Percentiles rank a stretch among this genome's conserved stretches.
phyloP scores from a whole-genome alignment of 2,888 invertebrate genomes.

The Lepidochrysops patricia region DNA sequence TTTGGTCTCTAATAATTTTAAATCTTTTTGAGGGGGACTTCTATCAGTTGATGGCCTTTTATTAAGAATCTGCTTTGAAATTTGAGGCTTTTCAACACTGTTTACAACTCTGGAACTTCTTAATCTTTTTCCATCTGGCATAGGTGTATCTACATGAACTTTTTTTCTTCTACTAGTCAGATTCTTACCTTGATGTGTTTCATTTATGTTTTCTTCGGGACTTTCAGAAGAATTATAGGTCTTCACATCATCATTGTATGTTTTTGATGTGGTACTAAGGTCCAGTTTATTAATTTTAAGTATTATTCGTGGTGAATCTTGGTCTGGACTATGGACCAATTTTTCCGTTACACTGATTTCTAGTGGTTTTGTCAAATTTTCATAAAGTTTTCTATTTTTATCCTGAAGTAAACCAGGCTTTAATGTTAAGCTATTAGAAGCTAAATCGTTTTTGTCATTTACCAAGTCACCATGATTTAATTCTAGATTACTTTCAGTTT shows the following conservation, averaged over 20 bases:
- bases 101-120: conserved; percentile 61
- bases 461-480: conserved; percentile 14
- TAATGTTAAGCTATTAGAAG: conserved; percentile 22
- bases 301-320: conserved; percentile 75
- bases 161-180: conserved; percentile 50
- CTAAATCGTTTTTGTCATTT: conserved; percentile 17
- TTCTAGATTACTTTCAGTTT: conserved; percentile 15
- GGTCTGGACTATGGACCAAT: conserved; percentile 51
- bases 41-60: conserved; percentile 47
- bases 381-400: conserved; percentile 39
- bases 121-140: conserved; percentile 55
- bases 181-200: conserved; percentile 34
- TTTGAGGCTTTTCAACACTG: conserved; percentile 44
- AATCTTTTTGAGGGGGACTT: conserved; percentile 42
- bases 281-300: conserved; percentile 79
- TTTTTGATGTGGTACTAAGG: conserved; percentile 65
- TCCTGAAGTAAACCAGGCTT: conserved; percentile 39
- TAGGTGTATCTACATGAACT: conserved; percentile 35
- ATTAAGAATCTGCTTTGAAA: conserved; percentile 37
- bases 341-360: conserved; percentile 64
- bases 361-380: conserved; percentile 57
- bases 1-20: conserved; percentile 53
- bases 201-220: conserved; percentile 43
- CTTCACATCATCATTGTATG: conserved; percentile 58
- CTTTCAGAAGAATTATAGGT: conserved; percentile 42